Conservation (phyloP, 1,140 invertebrate species). For the Drosophila pandora region DNA sequence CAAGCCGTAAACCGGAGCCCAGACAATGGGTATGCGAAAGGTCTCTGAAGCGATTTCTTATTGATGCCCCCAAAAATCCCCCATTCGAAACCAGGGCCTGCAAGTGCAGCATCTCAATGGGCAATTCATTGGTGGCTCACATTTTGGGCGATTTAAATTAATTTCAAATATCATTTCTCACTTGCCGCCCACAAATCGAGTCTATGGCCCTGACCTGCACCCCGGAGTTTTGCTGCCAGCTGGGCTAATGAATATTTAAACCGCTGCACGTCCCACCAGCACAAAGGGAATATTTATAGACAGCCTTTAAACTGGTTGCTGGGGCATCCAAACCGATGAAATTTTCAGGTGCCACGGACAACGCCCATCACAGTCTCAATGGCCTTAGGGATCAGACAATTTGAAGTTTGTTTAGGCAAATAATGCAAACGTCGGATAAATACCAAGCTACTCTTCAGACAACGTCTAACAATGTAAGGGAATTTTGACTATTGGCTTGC, state of each 20-base stretch:
- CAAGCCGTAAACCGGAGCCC: constrained; percentile 46
- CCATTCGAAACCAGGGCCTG: neutral
- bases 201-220: constrained; percentile 43
- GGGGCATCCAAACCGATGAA: constrained; percentile 56
- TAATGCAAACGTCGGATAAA: constrained; percentile 5
- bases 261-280: constrained; percentile 50
- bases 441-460: neutral
- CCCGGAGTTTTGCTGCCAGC: constrained; percentile 21
- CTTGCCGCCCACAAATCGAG: constrained; percentile 33
- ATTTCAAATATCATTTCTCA: constrained; percentile 78
- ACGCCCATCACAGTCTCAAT: neutral
- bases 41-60: constrained; percentile 33
- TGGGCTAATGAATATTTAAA: constrained; percentile 78
- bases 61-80: constrained; percentile 7
- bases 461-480: neutral
- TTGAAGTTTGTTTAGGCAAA: constrained; percentile 41
- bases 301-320: constrained; percentile 51
- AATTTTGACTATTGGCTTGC: neutral
- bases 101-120: constrained; percentile 50
- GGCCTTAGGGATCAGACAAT: constrained; percentile 13
- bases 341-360: constrained; percentile 40
- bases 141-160: constrained; percentile 78
- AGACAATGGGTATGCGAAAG: constrained; percentile 46
- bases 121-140: constrained; percentile 56
- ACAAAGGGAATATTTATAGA: constrained; percentile 21